A percentile compares a stretch with the other conserved stretches of the same genome.
These are phyloP conservation scores for Mirounga angustirostris DNA, from an alignment of 2,113 vertebrate species.

Conservation along the genomic window DNA sequence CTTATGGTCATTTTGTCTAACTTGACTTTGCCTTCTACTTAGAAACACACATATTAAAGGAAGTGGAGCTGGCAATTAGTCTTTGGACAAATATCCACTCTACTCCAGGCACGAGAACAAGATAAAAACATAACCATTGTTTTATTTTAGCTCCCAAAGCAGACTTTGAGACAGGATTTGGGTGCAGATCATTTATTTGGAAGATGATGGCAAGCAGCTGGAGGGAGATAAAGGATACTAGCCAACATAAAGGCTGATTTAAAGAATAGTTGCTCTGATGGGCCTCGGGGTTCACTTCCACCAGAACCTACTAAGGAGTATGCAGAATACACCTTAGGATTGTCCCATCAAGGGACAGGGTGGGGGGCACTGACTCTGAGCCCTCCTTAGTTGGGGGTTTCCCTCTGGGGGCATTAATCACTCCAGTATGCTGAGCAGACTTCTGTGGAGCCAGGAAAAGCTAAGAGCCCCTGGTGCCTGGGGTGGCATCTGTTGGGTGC, in stretches of 20 bases:
- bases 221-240: background rate
- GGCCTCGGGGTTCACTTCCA: rapidly evolving
- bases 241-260: too few species aligned
- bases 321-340: background rate
- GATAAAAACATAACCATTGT: background rate
- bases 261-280: background rate
- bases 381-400: background rate
- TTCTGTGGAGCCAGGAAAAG: background rate
- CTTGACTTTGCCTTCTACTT: background rate
- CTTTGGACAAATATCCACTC: background rate
- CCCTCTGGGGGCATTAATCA: background rate
- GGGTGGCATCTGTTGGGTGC: background rate
- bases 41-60: background rate
- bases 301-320: background rate
- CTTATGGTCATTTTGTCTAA: background rate
- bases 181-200: background rate
- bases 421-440: background rate
- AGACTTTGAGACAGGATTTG: background rate
- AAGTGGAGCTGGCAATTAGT: background rate
- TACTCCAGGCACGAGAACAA: background rate
- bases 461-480: background rate
- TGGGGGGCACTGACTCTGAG: background rate
- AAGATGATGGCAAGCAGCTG: background rate
- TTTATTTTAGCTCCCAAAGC: background rate
- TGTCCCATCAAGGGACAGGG: rapidly evolving